Evolutionary conservation across 2,113 vertebrate species (phyloP), one percentile per base, ranked within the genome.

Genomic region (Pycnonotus jocosus): DNA sequence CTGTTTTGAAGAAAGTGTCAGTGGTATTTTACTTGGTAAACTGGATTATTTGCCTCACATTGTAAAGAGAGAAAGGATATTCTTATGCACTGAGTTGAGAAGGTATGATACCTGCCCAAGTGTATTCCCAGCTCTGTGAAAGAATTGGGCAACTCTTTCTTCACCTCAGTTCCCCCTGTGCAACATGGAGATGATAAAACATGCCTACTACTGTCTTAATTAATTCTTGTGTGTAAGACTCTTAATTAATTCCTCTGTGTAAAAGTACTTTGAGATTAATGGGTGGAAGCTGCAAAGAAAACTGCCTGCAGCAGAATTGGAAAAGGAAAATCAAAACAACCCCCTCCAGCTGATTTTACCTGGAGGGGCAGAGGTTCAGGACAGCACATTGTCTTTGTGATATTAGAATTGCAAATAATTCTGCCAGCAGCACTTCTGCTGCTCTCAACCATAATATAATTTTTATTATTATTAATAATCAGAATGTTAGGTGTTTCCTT

Each of bases 171-270:
- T 96, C 92, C 91, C 91, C 93, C 85, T 91, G 35, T 93, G 85
- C 70, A 95, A 73, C 47, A 47, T 12, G 50, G 90, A 95, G 87
- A 65, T 90, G 74, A 97, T 93, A 88, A 93, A 94, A 95, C 95
- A 92, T 96, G 93, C 74, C 94, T 92, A 17, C 54, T 88, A 82
- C 91, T 88, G 62, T 86, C 92, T 96, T 96, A 95, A 97, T 97
- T 96, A 97, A 94, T 95, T 95, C 56, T 77, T 70, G 42, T 74
- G 62, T 90, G 38, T 50, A 58, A 81, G 54, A 78, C 27, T 87
- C 85, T 96, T 93, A 97, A 97, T 96, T 87, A 96, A 97, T 96
- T 95, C 44, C 35, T 95, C 47, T 68, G 1, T 80, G 42, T 86
- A 93, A 86, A 91, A 93, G 42, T 80, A 77, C 81, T 93, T 93